Conservation (phyloP, 2,888 invertebrate species). For the Tenthredo scrophulariae region DNA sequence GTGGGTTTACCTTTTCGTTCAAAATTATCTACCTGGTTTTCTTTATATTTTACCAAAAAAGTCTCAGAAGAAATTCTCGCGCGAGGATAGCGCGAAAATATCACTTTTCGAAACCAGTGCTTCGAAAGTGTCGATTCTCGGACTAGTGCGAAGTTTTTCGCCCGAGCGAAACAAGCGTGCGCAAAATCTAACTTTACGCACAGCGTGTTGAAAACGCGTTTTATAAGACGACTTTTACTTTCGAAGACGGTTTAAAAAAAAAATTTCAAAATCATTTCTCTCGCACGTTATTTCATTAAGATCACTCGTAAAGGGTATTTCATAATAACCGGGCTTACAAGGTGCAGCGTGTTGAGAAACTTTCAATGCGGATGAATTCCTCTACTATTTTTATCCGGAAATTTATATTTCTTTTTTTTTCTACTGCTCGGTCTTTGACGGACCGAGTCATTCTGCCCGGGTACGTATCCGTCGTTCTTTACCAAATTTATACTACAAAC, state of each 20-base stretch:
- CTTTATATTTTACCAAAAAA: background rate
- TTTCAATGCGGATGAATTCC: background rate
- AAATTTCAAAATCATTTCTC: no score
- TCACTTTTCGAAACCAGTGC: no score
- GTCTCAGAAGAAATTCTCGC: background rate
- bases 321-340: no score
- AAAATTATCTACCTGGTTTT: conserved; percentile 34
- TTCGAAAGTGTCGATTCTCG: no score
- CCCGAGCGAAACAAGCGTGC: no score
- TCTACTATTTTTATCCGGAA: background rate
- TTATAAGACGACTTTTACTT: no score
- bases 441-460: background rate
- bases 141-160: no score
- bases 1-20: conserved; percentile 1
- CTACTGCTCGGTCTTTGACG: background rate
- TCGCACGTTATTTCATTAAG: no score
- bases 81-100: background rate
- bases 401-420: background rate
- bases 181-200: no score
- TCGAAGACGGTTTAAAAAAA: no score
- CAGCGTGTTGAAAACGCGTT: no score
- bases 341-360: background rate
- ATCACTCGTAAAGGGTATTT: background rate
- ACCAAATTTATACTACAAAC: conserved; percentile 4
- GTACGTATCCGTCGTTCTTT: background rate